phyloP scores from a whole-genome alignment of 2,888 invertebrate genomes.

The Polia nebulosa region DNA sequence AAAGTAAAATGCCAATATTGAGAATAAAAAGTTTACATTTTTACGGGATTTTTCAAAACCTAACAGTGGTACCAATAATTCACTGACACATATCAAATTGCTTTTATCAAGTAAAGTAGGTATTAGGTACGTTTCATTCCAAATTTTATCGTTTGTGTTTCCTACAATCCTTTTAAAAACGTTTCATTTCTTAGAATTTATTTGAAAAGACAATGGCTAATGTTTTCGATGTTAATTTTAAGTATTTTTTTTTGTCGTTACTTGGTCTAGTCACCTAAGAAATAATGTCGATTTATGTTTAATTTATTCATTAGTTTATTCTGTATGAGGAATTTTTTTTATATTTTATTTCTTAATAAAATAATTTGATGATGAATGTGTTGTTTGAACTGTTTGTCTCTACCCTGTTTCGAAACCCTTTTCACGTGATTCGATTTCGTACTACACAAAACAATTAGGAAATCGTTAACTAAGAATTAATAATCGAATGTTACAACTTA shows the following conservation, averaged over 20 bases:
- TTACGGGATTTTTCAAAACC: no score
- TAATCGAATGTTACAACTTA: not conserved
- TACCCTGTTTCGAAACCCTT: not conserved
- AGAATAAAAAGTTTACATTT: no score
- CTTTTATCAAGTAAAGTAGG: not conserved
- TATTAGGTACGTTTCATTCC: no score
- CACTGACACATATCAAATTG: no score
- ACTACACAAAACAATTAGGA: not conserved
- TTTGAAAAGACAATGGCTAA: conserved; percentile 4
- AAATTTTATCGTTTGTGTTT: not conserved
- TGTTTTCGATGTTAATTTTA: conserved; percentile 14
- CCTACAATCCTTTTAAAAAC: not conserved
- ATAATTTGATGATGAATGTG: not conserved
- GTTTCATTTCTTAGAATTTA: conserved; percentile 1
- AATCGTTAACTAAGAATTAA: not conserved
- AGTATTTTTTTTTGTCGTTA: conserved; percentile 27
- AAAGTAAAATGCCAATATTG: no score
- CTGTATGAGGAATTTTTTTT: conserved; percentile 11
- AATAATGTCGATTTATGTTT: conserved; percentile 35
- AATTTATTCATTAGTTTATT: conserved; percentile 33
- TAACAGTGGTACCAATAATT: no score
- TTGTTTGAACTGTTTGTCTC: conserved; percentile 1
- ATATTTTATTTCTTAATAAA: conserved; percentile 22
- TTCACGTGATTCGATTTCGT: not conserved
- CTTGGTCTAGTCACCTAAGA: conserved; percentile 43